phyloP scores from a whole-genome alignment of 2,113 vertebrate species.

The Oceanodroma tethys region DNA sequence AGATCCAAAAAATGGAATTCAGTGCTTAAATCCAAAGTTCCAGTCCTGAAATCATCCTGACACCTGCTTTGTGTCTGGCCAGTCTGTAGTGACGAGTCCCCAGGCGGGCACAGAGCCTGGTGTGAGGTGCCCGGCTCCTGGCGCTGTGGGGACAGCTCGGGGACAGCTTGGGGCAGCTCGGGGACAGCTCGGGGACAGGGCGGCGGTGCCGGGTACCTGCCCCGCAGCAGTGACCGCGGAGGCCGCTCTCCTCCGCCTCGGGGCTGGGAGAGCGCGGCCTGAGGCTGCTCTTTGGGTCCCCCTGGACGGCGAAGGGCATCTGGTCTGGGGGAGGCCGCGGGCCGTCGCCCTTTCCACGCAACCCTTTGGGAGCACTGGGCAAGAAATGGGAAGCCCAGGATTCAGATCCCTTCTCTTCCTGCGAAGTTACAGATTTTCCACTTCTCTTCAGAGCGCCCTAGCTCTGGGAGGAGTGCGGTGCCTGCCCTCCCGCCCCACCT shows the following conservation, averaged over 20 bases:
- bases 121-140: rapidly evolving
- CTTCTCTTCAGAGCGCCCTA: background rate
- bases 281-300: background rate
- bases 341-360: rapidly evolving
- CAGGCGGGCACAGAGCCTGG: background rate
- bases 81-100: background rate
- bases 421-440: background rate
- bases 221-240: rapidly evolving
- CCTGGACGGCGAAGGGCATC: background rate
- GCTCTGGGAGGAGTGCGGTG: background rate
- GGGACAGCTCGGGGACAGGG: no score
- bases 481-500: background rate
- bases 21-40: background rate
- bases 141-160: background rate
- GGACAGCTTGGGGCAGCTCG: no score
- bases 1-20: background rate
- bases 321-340: background rate
- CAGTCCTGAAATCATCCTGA: background rate
- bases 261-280: background rate
- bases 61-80: background rate
- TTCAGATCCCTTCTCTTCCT: background rate
- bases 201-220: background rate
- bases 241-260: background rate
- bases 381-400: background rate
- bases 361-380: background rate